Conservation (phyloP, 2,113 vertebrate species). For the Saimiri boliviensis region DNA sequence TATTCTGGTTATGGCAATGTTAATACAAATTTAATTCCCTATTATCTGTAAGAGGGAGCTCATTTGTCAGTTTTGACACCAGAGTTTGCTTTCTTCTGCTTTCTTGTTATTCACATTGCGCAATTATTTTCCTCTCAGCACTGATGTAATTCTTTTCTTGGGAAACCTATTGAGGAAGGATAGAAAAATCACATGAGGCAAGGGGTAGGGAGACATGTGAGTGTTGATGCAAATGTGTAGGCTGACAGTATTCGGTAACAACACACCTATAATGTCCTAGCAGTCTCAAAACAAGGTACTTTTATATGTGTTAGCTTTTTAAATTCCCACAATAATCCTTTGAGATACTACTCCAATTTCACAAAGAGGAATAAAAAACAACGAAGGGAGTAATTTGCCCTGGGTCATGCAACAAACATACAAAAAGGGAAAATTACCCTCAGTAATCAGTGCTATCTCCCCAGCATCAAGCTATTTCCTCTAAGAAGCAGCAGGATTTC, state of each 20-base stretch:
- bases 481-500: background rate
- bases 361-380: background rate
- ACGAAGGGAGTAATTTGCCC: background rate
- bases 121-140: slow-evolving; percentile 38
- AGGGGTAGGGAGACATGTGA: background rate
- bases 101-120: background rate
- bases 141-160: background rate
- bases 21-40: background rate
- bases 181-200: background rate
- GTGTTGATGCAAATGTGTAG: background rate
- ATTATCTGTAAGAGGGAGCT: background rate
- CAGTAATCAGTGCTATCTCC: background rate
- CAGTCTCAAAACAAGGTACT: background rate
- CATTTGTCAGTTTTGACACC: background rate
- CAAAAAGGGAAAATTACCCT: background rate
- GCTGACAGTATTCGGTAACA: background rate
- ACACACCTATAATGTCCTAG: background rate
- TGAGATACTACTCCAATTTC: background rate
- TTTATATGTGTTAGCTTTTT: background rate
- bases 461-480: background rate
- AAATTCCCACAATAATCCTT: background rate
- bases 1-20: background rate
- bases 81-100: slow-evolving; percentile 51
- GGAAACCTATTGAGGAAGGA: background rate
- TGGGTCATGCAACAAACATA: background rate